Percentiles rank a stretch among this genome's conserved stretches.
These are phyloP conservation scores for Channa striata DNA, from an alignment of 2,797 vertebrate species.

Conservation along the genomic window DNA sequence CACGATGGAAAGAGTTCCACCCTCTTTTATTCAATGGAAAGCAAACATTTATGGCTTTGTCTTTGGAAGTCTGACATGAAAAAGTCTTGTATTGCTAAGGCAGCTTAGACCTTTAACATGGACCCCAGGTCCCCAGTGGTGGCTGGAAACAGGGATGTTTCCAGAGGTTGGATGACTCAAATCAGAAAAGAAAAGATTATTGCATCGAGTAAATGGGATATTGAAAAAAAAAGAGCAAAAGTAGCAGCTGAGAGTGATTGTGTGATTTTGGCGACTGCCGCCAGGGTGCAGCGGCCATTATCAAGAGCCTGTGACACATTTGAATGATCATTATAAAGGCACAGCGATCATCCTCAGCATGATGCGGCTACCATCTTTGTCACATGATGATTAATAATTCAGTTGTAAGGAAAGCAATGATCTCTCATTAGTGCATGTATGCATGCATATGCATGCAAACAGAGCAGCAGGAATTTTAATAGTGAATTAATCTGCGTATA, in stretches of 20 bases:
- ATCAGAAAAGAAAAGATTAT: constrained; percentile 49
- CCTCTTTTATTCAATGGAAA: neutral
- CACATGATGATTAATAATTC: constrained; percentile 66
- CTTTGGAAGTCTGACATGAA: too few species aligned
- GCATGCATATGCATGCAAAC: constrained; percentile 60
- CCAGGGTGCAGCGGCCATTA: constrained; percentile 39
- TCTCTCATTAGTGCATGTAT: constrained; percentile 60
- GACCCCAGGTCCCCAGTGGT: constrained; percentile 14
- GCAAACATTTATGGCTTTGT: constrained; percentile 3
- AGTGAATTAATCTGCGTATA: constrained; percentile 68
- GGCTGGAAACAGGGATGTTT: constrained; percentile 40
- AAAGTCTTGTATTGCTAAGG: too few species aligned
- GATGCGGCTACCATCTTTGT: constrained; percentile 44
- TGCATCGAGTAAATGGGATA: constrained; percentile 51
- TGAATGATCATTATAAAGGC: constrained; percentile 63
- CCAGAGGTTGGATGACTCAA: constrained; percentile 47
- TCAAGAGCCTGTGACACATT: constrained; percentile 45
- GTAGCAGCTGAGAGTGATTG: constrained; percentile 18
- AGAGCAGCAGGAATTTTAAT: constrained; percentile 51
- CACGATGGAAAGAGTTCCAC: neutral
- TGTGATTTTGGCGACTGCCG: constrained; percentile 39
- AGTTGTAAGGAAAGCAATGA: constrained; percentile 37
- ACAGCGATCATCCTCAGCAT: constrained; percentile 39
- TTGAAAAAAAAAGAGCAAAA: constrained; percentile 6
- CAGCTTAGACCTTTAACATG: constrained; percentile 20